Evolutionary conservation across 2,113 vertebrate species (phyloP), one percentile per base, ranked within the genome.

Genomic region (Ophiodon elongatus): DNA sequence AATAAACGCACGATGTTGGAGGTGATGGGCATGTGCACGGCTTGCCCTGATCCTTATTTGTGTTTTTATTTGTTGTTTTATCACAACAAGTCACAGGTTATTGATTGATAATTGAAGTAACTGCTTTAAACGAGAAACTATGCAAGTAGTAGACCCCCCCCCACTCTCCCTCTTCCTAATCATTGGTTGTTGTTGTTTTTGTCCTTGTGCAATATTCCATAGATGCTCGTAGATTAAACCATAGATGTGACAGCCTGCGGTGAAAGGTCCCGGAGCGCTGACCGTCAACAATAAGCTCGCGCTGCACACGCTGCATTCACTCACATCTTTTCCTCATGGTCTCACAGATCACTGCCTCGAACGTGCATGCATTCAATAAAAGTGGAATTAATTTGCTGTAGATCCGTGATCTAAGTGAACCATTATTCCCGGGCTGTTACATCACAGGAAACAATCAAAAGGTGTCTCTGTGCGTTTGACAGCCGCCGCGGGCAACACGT

Each of bases 171-270:
- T 31, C 11, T 50, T 43, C 21, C 25, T 27, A 23, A 19, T 9
- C 21, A 10, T 14, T 52, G 2, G 8, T 4, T 23, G 0, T 57
- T 23, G 0, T 50, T 52, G 23, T 52, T 21, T 13, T 4, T 11
- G n/a, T 2, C 1, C 47, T 25, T 52, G 8, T 6, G 0, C 4
- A 39, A 27, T 29, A 62, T 67, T n/a, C 41, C 21, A 41, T 8
- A 47, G 35, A 71, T 63, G 63, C 63, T 25, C 31, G 14, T 4
- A 35, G 4, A 73, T 73, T 4, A 31, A 73, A n/a, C 7, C 11
- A 31, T 6, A n/a, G n/a, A 41, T 50, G n/a, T 65, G 62, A 63
- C 45, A 90, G 23, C 13, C 54, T 73, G 77, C 29, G 5, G 27
- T 1, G 57, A 17, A 37, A 45, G 71, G 50, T 84, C 70, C 9